Conservation (phyloP, 2,113 vertebrate genomes). For the Albula glossodonta region DNA sequence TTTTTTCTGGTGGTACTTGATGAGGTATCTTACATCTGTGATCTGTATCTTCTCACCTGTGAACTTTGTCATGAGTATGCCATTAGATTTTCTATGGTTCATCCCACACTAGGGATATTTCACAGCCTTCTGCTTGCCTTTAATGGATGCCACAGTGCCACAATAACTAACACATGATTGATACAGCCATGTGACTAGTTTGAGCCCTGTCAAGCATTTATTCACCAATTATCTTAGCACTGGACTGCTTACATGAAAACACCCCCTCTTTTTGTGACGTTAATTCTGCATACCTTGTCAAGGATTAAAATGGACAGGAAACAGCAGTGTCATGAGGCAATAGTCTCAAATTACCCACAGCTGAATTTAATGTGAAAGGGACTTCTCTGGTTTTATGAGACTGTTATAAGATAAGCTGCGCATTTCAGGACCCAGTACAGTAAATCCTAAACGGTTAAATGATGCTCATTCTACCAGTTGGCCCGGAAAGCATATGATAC, state of each 20-base stretch:
- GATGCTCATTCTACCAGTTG: constrained; percentile 76
- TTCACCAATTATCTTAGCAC: background rate
- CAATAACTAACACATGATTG: background rate
- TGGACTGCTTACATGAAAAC: background rate
- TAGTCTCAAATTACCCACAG: constrained; percentile 52
- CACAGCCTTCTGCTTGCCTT: background rate
- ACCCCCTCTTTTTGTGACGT: background rate
- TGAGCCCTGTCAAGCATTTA: background rate
- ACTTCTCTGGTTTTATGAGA: constrained; percentile 66
- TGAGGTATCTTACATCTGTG: background rate
- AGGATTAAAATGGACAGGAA: constrained; percentile 62
- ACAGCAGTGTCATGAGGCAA: constrained; percentile 38
- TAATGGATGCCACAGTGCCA: background rate
- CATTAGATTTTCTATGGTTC: background rate
- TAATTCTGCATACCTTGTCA: constrained; percentile 48
- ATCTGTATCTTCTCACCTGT: background rate
- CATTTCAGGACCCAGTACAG: constrained; percentile 67
- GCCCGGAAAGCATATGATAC: constrained; percentile 94
- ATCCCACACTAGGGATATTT: background rate
- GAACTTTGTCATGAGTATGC: background rate
- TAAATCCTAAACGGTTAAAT: constrained; percentile 74
- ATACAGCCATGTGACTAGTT: background rate
- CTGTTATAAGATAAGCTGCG: constrained; percentile 53
- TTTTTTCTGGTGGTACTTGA: background rate
- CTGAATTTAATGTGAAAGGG: constrained; percentile 52